phyloP scores from a whole-genome alignment of 2,797 vertebrate genomes.

The Jordanella pulchra region DNA sequence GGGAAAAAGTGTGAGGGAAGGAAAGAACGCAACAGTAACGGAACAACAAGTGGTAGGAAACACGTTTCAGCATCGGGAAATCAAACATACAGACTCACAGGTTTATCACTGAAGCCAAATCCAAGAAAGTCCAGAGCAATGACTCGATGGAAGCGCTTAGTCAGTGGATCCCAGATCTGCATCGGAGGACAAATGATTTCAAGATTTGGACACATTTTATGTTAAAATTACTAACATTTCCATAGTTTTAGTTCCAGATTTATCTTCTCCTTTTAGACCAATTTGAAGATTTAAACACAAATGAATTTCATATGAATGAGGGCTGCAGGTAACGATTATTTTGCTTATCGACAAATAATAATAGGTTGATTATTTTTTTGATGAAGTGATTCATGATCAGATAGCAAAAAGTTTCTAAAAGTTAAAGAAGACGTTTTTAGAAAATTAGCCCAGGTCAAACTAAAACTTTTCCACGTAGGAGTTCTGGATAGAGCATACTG shows the following conservation, averaged over 20 bases:
- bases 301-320: too few species aligned
- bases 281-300: too few species aligned
- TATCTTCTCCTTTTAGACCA: too few species aligned
- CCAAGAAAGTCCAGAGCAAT: conserved; percentile 93
- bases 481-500: too few species aligned
- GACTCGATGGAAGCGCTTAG: conserved; percentile 88
- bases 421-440: too few species aligned
- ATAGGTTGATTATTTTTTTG: too few species aligned
- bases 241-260: neutral
- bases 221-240: neutral
- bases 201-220: neutral
- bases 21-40: neutral
- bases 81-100: conserved; percentile 77
- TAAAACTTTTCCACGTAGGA: too few species aligned
- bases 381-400: too few species aligned
- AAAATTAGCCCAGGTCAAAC: too few species aligned
- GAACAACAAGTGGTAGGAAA: neutral
- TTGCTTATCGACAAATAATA: too few species aligned
- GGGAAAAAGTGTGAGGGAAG: neutral
- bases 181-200: neutral
- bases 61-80: neutral
- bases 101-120: conserved; percentile 98
- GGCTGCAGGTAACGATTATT: too few species aligned
- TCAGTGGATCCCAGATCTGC: conserved; percentile 94
- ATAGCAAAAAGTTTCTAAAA: too few species aligned